These are phyloP conservation scores for Branchinecta sandiegonensis DNA, from an alignment of 2,888 invertebrate genomes.

Conservation along the genomic window DNA sequence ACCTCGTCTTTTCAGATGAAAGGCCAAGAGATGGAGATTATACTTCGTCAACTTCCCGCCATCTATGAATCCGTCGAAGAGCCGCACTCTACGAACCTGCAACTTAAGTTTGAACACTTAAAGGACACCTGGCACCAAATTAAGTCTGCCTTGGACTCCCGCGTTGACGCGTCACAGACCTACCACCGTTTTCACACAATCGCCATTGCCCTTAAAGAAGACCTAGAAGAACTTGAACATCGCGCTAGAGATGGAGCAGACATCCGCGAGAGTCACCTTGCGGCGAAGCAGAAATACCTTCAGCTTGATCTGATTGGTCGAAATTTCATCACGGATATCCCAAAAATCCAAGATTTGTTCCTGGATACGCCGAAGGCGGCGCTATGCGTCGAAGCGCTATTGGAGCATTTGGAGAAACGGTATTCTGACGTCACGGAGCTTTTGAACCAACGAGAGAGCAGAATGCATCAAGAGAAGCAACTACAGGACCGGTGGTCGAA, in stretches of 20 bases:
- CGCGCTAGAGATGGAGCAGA: slow-evolving; percentile 40
- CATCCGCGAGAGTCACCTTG: slow-evolving; percentile 37
- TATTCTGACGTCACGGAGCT: slow-evolving; percentile 49
- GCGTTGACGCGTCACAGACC: slow-evolving; percentile 49
- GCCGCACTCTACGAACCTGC: slow-evolving; percentile 46
- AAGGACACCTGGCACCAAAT: slow-evolving; percentile 49
- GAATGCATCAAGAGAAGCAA: slow-evolving; percentile 41
- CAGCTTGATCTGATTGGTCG: slow-evolving; percentile 51
- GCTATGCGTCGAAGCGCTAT: slow-evolving; percentile 49
- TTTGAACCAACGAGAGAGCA: slow-evolving; percentile 55
- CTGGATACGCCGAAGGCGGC: slow-evolving; percentile 51
- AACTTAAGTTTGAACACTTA: slow-evolving; percentile 46
- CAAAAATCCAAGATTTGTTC: slow-evolving; percentile 49
- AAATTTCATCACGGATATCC: slow-evolving; percentile 48
- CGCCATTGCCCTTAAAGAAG: slow-evolving; percentile 48
- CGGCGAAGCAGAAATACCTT: slow-evolving; percentile 46
- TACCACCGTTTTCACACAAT: slow-evolving; percentile 58
- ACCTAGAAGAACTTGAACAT: slow-evolving; percentile 49
- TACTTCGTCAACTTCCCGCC: slow-evolving; percentile 47
- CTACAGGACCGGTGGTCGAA: slow-evolving; percentile 39
- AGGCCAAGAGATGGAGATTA: slow-evolving; percentile 49
- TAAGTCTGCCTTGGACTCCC: slow-evolving; percentile 44
- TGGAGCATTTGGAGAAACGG: slow-evolving; percentile 50
- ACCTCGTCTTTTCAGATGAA: slow-evolving; percentile 41
- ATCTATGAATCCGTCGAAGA: slow-evolving; percentile 49